phyloP scores from a whole-genome alignment of 2,113 vertebrate genomes.

The Neolamprologus brichardi region DNA sequence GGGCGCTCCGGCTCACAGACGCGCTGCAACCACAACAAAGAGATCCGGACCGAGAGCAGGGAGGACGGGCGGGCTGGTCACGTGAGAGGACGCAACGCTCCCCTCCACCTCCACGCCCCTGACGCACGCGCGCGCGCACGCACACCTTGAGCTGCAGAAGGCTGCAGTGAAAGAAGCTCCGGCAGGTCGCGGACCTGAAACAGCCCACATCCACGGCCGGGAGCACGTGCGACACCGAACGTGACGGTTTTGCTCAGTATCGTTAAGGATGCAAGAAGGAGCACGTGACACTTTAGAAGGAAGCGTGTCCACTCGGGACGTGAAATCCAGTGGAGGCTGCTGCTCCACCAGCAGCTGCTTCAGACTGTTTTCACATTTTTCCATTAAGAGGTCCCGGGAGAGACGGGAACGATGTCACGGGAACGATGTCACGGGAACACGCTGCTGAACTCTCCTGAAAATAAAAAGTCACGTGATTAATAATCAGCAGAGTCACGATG shows the following conservation, averaged over 20 bases:
- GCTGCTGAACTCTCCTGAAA: neutral
- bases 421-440: neutral
- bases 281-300: neutral
- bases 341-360: neutral
- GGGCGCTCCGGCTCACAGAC: neutral
- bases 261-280: neutral
- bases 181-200: neutral
- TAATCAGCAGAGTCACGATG: neutral
- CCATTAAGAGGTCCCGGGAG: fast-evolving
- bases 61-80: conserved; percentile 38
- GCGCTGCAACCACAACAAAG: conserved; percentile 62
- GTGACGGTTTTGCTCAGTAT: neutral
- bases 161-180: neutral
- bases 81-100: conserved; percentile 46
- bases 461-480: neutral
- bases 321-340: neutral
- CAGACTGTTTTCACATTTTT: neutral
- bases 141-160: neutral
- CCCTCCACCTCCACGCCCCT: conserved; percentile 42
- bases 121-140: neutral
- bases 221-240: neutral
- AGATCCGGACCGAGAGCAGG: conserved; percentile 24
- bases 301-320: neutral
- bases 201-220: neutral
- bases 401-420: neutral